These are phyloP conservation scores for Thumatha senex DNA, from an alignment of 2,888 invertebrate genomes.

Conservation along the genomic window DNA sequence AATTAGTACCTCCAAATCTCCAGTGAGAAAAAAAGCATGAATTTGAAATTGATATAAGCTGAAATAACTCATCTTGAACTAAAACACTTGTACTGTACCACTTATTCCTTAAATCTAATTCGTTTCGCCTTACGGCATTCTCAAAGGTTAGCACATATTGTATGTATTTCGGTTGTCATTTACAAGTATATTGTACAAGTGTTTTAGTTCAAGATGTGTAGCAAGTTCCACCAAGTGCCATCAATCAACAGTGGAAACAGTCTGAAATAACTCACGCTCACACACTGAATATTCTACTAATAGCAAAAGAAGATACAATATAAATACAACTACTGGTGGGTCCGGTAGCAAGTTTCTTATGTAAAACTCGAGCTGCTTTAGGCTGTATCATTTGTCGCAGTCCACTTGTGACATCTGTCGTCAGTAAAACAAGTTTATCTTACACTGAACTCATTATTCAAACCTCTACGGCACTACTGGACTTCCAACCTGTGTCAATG, in stretches of 20 bases:
- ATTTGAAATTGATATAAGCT: no score
- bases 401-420: slow-evolving; percentile 66
- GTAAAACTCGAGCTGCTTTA: slow-evolving; percentile 43
- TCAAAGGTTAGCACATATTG: no score
- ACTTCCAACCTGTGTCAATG: slow-evolving; percentile 47
- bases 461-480: slow-evolving; percentile 47
- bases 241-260: not conserved
- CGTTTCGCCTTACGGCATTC: no score
- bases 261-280: not conserved
- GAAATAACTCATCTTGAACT: no score
- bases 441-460: slow-evolving; percentile 61
- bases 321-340: not conserved
- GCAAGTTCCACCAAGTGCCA: not conserved
- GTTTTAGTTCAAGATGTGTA: no score
- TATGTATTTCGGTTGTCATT: no score
- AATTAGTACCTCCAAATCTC: no score
- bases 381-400: slow-evolving; percentile 67
- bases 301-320: not conserved
- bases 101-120: no score
- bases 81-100: no score
- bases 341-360: slow-evolving; percentile 34
- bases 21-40: no score
- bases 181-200: no score
- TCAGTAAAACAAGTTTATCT: slow-evolving; percentile 65
- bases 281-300: not conserved